phyloP scores from a whole-genome alignment of 1,140 invertebrate species.

The Drosophila melanica region DNA sequence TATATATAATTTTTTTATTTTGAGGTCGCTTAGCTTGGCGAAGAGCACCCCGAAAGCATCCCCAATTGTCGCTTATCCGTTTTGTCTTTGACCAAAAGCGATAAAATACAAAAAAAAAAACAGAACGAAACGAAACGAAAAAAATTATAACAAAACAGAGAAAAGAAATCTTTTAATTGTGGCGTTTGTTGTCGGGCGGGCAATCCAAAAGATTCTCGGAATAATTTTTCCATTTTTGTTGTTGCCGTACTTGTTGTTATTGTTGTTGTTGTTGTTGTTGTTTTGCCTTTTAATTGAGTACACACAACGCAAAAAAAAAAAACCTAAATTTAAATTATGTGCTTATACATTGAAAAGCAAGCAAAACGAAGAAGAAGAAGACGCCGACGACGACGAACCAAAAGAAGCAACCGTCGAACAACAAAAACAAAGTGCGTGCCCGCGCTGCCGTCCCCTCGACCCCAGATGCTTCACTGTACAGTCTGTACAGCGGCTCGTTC shows the following conservation, averaged over 20 bases:
- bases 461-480: slow-evolving; percentile 12
- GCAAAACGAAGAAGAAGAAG: slow-evolving; percentile 23
- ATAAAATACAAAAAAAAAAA: slow-evolving; percentile 11
- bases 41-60: background rate
- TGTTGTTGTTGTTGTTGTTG: slow-evolving; percentile 47
- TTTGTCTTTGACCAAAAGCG: slow-evolving; percentile 32
- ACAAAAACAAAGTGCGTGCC: slow-evolving; percentile 46
- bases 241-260: slow-evolving; percentile 29
- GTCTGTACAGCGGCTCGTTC: slow-evolving; percentile 55
- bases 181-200: slow-evolving; percentile 47
- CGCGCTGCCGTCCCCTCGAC: background rate
- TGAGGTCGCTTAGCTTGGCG: slow-evolving; percentile 31
- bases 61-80: slow-evolving; percentile 16
- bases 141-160: slow-evolving; percentile 13
- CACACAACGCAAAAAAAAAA: slow-evolving; percentile 57
- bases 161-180: slow-evolving; percentile 69
- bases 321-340: slow-evolving; percentile 76
- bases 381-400: background rate
- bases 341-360: slow-evolving; percentile 53
- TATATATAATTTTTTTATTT: slow-evolving; percentile 22
- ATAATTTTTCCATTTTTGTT: slow-evolving; percentile 80
- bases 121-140: slow-evolving; percentile 22
- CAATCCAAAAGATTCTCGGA: slow-evolving; percentile 72
- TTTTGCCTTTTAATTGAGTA: slow-evolving; percentile 80
- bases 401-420: slow-evolving; percentile 38